Evolutionary conservation across 2,888 invertebrate species (phyloP).

Genomic region (Trachelus tabidus): DNA sequence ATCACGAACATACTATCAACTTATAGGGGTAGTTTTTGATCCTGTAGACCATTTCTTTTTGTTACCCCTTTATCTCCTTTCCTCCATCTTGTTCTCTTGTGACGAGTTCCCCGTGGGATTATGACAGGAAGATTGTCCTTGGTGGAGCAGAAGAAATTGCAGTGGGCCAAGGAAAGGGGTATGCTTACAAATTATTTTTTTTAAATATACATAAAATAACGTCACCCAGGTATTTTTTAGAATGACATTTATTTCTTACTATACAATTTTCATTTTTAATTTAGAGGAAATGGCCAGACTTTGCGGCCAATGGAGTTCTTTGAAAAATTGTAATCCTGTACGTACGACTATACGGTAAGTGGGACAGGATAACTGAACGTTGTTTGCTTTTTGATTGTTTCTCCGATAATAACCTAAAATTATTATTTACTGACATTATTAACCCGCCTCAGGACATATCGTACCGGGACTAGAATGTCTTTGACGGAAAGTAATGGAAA

Average conservation of each 20-base stretch:
- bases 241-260: slow-evolving; percentile 13
- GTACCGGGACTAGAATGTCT: slow-evolving; percentile 39
- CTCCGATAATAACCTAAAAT: too few species aligned
- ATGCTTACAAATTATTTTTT: slow-evolving; percentile 44
- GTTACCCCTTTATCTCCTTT: not conserved
- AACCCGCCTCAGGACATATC: not conserved
- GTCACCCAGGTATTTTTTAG: slow-evolving; percentile 9
- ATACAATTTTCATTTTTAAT: slow-evolving; percentile 44
- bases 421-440: too few species aligned
- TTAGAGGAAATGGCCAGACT: slow-evolving; percentile 85
- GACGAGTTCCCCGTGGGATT: slow-evolving; percentile 12
- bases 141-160: slow-evolving; percentile 88
- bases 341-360: slow-evolving; percentile 52
- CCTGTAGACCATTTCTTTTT: not conserved
- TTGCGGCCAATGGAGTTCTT: slow-evolving; percentile 81
- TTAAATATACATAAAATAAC: not conserved
- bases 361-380: too few species aligned
- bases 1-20: too few species aligned
- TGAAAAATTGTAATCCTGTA: slow-evolving; percentile 57
- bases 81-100: not conserved
- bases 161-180: slow-evolving; percentile 96
- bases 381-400: not conserved
- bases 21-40: not conserved
- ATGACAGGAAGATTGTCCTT: slow-evolving; percentile 68
- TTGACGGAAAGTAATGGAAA: slow-evolving; percentile 44